Base-by-base conservation (phyloP, 53 echinoderm and acorn worm species). In the Crossaster papposus region DNA sequence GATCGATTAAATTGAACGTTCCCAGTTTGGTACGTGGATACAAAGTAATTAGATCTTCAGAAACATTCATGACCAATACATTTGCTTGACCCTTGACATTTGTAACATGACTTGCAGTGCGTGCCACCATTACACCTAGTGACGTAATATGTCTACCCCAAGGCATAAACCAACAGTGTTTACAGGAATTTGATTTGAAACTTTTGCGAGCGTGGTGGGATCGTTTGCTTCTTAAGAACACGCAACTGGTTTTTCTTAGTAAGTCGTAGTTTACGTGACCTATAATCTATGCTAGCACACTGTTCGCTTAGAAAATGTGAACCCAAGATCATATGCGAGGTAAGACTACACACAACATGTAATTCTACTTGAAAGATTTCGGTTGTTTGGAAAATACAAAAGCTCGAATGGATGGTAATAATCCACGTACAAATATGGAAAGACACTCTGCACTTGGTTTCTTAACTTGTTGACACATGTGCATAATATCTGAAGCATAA, bases 301-400 rank as follows among this genome's bases (percentile, higher is more conserved):
- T 77, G 77, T 36, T 77, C 2, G 22, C 1, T 77, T 14, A 71
- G 29, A 77, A 77, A 77, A 14, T 36, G 36, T 15, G 77, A 18
- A 36, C 77, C 36, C 15, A 77, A 15, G 36, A 77, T 77, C 4
- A 51, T 53, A 79, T 30, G 13, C 24, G 79, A 79, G 51, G 79
- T 79, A 34, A 79, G n/a, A 18, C 51, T 79, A 79, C 51, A 52
- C 26, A 30, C n/a, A n/a, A n/a, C n/a, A n/a, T n/a, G n/a, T n/a
- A 31, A 30, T 71, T 23, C n/a, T 71, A 28, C 32, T 30, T 71
- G 4, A 71, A 8, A 23, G 38, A 32, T 31, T 64, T 65, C 35
- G 83, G 83, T 68, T 82, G 62, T 44, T 82, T 82, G 13, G 38
- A 82, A 58, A 82, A 82, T 38, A 65, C 65, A 82, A 82, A 82